Evolutionary conservation across 2,797 vertebrate genomes (phyloP).

Genomic region (Spinus olivaceus): DNA sequence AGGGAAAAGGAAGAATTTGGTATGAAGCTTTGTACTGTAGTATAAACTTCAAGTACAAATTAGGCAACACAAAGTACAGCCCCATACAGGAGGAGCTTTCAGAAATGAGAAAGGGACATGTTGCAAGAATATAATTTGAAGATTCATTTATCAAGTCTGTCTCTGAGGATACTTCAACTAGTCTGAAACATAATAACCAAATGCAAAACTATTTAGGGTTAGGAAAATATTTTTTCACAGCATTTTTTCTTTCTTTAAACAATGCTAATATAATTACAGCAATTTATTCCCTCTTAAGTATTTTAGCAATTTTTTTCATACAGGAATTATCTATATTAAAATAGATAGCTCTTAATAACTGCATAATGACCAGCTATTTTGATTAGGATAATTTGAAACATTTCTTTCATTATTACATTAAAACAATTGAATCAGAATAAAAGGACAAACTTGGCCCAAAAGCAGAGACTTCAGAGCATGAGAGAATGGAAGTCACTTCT

Average conservation of each 20-base stretch:
- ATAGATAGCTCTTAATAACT: not conserved
- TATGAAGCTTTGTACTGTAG: not conserved
- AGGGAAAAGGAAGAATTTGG: not conserved
- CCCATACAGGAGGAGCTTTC: not conserved
- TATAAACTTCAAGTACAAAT: not conserved
- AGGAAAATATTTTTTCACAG: not conserved
- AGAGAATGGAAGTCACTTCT: not conserved
- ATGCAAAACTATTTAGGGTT: not conserved
- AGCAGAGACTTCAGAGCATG: not conserved
- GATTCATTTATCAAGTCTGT: not conserved
- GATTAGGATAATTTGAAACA: not conserved
- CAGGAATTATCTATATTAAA: not conserved
- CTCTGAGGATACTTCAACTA: not conserved
- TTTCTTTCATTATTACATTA: not conserved
- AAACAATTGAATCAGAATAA: not conserved
- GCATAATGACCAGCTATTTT: not conserved
- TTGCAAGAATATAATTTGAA: not conserved
- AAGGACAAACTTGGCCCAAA: not conserved
- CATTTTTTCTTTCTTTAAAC: not conserved
- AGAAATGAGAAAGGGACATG: not conserved
- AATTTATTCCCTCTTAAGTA: not conserved
- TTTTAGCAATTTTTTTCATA: not conserved
- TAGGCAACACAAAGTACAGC: not conserved
- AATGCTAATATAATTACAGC: not conserved
- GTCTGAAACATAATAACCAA: not conserved